Base-by-base conservation (phyloP, 2,797 vertebrate species). In the Myripristis murdjan region DNA sequence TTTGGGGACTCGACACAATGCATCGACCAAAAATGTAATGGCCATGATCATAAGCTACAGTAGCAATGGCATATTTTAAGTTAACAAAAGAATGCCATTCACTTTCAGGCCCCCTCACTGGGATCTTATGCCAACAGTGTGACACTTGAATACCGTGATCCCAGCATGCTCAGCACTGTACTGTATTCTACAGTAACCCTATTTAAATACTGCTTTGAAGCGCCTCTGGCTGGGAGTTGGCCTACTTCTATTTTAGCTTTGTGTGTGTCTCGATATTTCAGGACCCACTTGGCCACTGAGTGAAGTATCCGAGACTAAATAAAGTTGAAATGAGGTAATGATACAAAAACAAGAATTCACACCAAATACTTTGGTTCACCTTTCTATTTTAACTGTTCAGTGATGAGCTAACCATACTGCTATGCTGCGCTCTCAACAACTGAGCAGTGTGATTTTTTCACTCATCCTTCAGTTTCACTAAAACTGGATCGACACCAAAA, bases 191-290 rank as follows among this genome's bases (percentile, higher is more conserved):
- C 64, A 61, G 53, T 68, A 48, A 75, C 14, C 14, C 51, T 63
- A 63, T 68, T 68, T 70, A 56, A 73, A 60, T 66, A 53, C 48
- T 70, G 58, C 61, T 51, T 59, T 71, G 52, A 73, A 43, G n/a
- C 15, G 47, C 59, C 28, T 63, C 70, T 67, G 55, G 59, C 73
- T 77, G 58, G 1, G 37, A 71, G 20, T 66, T 75, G 62, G 62
- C 71, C 69, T 59, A 76, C 68, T 74, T 74, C 54, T 47, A 6
- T 49, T 37, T 52, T 9, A 70, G 59, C 26, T 43, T 54, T 44
- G 33, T 39, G 33, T 39, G 14, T 14, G 26, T 14, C n/a, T 28
- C 10, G 31, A 62, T 57, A 64, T 47, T 51, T 12, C 2, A 62
- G 20, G 16, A 63, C 7, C 15, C 16, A 16, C 11, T 52, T 26